Conservation (phyloP, 2,797 vertebrate genomes). For the Syngnathus acus region DNA sequence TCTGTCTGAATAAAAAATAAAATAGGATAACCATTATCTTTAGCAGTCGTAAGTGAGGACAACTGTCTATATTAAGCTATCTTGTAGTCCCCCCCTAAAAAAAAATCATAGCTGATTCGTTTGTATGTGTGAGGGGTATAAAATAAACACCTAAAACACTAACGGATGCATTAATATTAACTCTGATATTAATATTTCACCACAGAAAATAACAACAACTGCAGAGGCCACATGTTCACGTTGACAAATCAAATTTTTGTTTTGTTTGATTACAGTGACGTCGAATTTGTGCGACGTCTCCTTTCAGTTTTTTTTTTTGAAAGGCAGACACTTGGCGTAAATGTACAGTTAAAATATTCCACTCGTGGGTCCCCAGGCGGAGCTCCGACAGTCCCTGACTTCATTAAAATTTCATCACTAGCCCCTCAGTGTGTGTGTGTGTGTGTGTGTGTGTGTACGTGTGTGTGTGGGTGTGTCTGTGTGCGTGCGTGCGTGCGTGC, state of each 20-base stretch:
- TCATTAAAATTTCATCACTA: slow-evolving; percentile 99
- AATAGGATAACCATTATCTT: background rate
- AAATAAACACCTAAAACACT: slow-evolving; percentile 71
- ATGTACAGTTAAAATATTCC: slow-evolving; percentile 99
- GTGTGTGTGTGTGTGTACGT: background rate
- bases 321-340: slow-evolving; percentile 96
- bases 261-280: slow-evolving; percentile 63
- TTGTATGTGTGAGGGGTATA: background rate
- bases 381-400: slow-evolving; percentile 90
- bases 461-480: background rate
- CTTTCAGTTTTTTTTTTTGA: slow-evolving; percentile 62
- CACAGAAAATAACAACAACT: slow-evolving; percentile 54
- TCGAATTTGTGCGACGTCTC: slow-evolving; percentile 82
- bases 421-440: slow-evolving; percentile 62
- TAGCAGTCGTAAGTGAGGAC: background rate
- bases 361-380: slow-evolving; percentile 87
- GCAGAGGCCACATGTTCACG: slow-evolving; percentile 38
- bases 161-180: slow-evolving; percentile 69
- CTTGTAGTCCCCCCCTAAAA: background rate
- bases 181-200: slow-evolving; percentile 83
- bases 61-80: background rate
- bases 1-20: background rate
- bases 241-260: background rate
- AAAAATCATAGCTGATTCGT: background rate
- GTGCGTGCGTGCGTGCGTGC: background rate